Percentiles rank a stretch among this genome's conserved stretches.
These are phyloP conservation scores for Tinamus guttatus DNA, from an alignment of 2,113 vertebrate species.

Conservation along the genomic window DNA sequence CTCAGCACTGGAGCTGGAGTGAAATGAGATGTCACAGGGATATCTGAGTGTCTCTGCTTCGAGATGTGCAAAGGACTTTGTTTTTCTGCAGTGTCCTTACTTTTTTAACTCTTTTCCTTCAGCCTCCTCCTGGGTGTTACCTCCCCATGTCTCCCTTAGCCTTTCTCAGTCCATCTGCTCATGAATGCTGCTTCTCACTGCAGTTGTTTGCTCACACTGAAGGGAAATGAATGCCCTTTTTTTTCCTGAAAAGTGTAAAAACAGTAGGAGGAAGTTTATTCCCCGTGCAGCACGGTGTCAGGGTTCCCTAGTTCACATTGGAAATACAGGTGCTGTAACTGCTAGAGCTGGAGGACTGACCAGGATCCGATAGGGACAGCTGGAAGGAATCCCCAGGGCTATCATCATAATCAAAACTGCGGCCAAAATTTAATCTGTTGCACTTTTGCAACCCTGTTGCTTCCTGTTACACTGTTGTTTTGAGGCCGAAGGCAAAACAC, in stretches of 20 bases:
- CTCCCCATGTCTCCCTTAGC: neutral
- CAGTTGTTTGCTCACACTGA: neutral
- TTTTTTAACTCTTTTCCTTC: neutral
- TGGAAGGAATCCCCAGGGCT: conserved; percentile 60
- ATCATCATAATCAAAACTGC: conserved; percentile 10
- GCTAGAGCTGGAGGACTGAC: neutral
- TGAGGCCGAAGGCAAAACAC: conserved; percentile 61
- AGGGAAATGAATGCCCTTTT: neutral
- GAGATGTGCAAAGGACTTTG: neutral
- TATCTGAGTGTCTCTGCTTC: neutral
- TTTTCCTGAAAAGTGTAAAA: conserved; percentile 42
- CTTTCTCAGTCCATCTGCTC: neutral
- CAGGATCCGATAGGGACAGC: conserved; percentile 31
- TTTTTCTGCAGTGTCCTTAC: neutral
- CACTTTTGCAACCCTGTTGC: conserved; percentile 59
- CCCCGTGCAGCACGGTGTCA: accelerated
- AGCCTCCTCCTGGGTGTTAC: neutral
- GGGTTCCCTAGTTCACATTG: conserved; percentile 6
- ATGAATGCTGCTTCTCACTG: neutral
- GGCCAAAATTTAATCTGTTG: conserved; percentile 50
- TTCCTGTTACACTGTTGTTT: conserved; percentile 14
- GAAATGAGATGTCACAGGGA: conserved; percentile 54
- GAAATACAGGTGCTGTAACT: conserved; percentile 33
- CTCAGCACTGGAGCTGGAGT: conserved; percentile 41
- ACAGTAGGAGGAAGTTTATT: conserved; percentile 47